phyloP scores from a whole-genome alignment of 2,797 vertebrate species.

The Sebastes glaucus region DNA sequence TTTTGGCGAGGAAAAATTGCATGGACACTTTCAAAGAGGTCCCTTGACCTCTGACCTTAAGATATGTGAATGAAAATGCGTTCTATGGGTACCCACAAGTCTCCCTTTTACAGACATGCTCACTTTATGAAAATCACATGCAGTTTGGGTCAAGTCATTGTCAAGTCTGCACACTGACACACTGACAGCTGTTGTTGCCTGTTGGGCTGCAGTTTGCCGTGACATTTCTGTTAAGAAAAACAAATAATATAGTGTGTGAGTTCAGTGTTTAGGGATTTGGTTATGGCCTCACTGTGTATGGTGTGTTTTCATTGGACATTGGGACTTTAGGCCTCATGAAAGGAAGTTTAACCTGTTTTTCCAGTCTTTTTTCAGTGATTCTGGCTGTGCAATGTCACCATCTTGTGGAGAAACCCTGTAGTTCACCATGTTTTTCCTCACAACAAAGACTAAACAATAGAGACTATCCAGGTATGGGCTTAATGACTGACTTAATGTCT shows the following conservation, averaged over 20 bases:
- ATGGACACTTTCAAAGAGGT: too few relatives aligned
- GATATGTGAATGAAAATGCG: too few relatives aligned
- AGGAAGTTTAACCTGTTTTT: background rate
- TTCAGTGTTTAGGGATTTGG: background rate
- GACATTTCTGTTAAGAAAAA: background rate
- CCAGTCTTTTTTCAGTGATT: background rate
- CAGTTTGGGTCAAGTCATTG: too few relatives aligned
- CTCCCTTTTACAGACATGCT: too few relatives aligned
- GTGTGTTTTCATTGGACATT: background rate
- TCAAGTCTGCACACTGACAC: too few relatives aligned
- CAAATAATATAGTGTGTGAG: background rate
- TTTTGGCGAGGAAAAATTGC: too few relatives aligned
- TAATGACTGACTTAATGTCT: conserved; percentile 52
- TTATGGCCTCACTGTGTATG: background rate
- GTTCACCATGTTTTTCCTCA: conserved; percentile 51
- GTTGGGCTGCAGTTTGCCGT: accelerated
- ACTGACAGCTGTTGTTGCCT: too few relatives aligned
- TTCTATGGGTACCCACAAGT: too few relatives aligned
- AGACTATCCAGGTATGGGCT: background rate
- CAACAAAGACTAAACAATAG: background rate
- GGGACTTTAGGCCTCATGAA: background rate
- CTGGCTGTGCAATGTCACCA: conserved; percentile 43
- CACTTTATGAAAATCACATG: too few relatives aligned
- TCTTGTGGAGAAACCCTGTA: conserved; percentile 37
- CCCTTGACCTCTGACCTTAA: too few relatives aligned